phyloP scores from a whole-genome alignment of 2,797 vertebrate species.

The Buphagus erythrorhynchus region DNA sequence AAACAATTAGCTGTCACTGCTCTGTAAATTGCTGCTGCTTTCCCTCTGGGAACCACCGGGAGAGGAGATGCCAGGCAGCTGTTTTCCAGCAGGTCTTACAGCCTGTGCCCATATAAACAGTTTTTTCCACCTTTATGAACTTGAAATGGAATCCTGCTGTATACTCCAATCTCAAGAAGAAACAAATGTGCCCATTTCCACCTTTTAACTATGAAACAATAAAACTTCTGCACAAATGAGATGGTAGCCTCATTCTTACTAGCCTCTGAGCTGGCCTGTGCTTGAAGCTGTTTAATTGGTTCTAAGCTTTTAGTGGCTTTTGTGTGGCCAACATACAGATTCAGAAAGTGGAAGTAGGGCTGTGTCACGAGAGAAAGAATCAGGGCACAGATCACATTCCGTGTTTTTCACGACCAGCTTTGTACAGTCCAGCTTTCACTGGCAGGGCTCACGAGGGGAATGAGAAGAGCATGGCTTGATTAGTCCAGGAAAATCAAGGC shows the following conservation, averaged over 20 bases:
- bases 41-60: neutral
- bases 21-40: neutral
- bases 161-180: neutral
- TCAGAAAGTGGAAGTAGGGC: neutral
- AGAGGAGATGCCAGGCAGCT: neutral
- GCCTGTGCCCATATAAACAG: neutral
- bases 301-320: neutral
- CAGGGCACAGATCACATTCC: neutral
- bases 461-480: neutral
- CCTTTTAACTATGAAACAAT: neutral
- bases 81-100: neutral
- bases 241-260: neutral
- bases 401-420: neutral
- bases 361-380: neutral
- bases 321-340: neutral
- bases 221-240: neutral
- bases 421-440: neutral
- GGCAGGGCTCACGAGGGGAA: neutral
- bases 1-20: rapidly evolving
- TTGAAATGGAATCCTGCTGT: neutral
- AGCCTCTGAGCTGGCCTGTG: neutral
- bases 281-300: neutral
- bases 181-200: neutral
- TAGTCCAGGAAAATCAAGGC: neutral
- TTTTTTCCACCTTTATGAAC: neutral